Conservation (phyloP, 2,888 invertebrate species). For the Pseudococcus jackbeardsleyi region DNA sequence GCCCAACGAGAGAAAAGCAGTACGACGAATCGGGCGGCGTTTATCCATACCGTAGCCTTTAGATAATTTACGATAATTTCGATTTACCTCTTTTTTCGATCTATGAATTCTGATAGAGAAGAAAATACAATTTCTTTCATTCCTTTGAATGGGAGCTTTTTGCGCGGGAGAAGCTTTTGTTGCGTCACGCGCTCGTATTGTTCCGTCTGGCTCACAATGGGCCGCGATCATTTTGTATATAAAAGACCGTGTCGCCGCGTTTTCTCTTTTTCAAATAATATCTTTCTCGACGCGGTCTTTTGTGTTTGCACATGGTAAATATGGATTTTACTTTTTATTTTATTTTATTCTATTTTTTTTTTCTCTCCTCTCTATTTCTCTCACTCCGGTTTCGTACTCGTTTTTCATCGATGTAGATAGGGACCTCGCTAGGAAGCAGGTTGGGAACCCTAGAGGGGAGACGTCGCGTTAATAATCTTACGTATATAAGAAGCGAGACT, state of each 20-base stretch:
- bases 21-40: conserved; percentile 24
- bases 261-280: conserved; percentile 63
- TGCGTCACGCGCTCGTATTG: conserved; percentile 64
- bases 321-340: conserved; percentile 58
- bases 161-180: conserved; percentile 64
- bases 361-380: neutral
- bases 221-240: conserved; percentile 62
- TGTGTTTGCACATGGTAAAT: conserved; percentile 62
- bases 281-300: conserved; percentile 57
- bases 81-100: conserved; percentile 63
- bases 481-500: neutral
- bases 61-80: conserved; percentile 63
- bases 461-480: conserved; percentile 50
- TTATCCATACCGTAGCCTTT: conserved; percentile 52
- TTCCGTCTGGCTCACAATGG: conserved; percentile 58
- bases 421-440: neutral
- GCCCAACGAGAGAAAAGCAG: neutral
- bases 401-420: neutral
- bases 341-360: conserved; percentile 36
- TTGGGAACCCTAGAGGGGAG: neutral
- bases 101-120: conserved; percentile 64
- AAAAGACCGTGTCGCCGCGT: conserved; percentile 63
- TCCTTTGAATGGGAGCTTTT: conserved; percentile 61
- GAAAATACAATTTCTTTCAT: conserved; percentile 64
- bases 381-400: neutral